Conservation (phyloP, 1,140 invertebrate genomes). For the Drosophila nikananu region DNA sequence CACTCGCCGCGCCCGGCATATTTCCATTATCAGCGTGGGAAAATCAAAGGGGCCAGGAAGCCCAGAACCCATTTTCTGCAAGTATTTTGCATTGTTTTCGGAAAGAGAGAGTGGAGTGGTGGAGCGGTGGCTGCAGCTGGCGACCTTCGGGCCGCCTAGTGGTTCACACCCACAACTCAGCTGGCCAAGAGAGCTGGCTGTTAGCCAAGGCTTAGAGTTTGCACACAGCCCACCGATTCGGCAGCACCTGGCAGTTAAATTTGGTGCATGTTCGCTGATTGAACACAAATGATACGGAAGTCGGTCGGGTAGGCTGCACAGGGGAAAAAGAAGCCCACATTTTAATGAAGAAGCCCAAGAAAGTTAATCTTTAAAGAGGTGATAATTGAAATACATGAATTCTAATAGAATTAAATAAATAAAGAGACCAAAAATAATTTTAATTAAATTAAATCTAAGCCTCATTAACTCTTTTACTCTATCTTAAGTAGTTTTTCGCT, state of each 20-base stretch:
- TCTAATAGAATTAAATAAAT: not conserved
- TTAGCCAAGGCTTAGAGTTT: slow-evolving; percentile 13
- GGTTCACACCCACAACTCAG: slow-evolving; percentile 67
- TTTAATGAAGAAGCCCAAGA: no score
- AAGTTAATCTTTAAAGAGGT: not conserved
- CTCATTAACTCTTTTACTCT: not conserved
- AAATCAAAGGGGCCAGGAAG: slow-evolving; percentile 49
- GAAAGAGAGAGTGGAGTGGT: slow-evolving; percentile 7
- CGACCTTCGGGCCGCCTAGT: slow-evolving; percentile 47
- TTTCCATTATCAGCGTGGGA: slow-evolving; percentile 71
- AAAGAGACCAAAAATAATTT: no score
- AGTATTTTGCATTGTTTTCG: slow-evolving; percentile 35
- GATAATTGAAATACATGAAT: rapidly evolving
- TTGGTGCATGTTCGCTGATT: slow-evolving; percentile 83
- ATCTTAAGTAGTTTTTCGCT: not conserved
- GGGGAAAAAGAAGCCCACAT: not conserved
- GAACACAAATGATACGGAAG: slow-evolving; percentile 83
- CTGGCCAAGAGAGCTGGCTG: slow-evolving; percentile 16
- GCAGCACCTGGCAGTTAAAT: slow-evolving; percentile 79
- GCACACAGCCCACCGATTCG: slow-evolving; percentile 28
- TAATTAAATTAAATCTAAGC: not conserved
- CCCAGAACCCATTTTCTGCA: slow-evolving; percentile 8
- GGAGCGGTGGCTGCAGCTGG: slow-evolving; percentile 48
- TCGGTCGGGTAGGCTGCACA: slow-evolving; percentile 49
- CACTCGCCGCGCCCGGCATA: slow-evolving; percentile 26